Base-by-base conservation (phyloP, 1,140 invertebrate genomes). In the Mycetomoellerius zeteki region DNA sequence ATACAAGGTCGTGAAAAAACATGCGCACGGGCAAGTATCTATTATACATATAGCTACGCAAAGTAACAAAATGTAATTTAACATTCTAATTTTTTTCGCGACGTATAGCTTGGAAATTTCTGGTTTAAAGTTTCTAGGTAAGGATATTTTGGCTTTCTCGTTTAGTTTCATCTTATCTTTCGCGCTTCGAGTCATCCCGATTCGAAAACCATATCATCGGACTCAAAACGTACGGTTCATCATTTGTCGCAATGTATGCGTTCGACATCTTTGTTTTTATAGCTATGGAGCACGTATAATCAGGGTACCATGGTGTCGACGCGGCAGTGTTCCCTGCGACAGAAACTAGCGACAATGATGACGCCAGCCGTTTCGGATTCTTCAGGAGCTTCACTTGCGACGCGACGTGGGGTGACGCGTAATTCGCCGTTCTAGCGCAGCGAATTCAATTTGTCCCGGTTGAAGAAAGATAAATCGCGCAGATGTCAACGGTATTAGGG, bases 381-480 rank as follows among this genome's bases (percentile, higher is more conserved):
- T 16, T 47, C 12, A 37, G 8, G 10, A 47, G 8, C 14, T 27
- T 78, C 43, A 14, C 1, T 1, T 52, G 56, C 54, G 60, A 52
- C 65, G 56, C 54, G 60, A 52, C 65, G 14, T 19, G 37, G 33
- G 30, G 8, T 27, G 72, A 69, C 80, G 47, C 33, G 33, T 19
- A 65, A 37, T 67, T 7, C 52, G 33, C 54, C 54, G 19, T 52
- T 64, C 56, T 16, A 56, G 52, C 69, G 69, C 72, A 76, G 65
- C 81, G 86, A 92, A 93, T 93, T 92, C 85, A 92, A 93, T 92
- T 93, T 91, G 90, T 93, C 87, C 77, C 78, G 93, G 90, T 91
- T 93, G 92, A 92, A 94, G 94, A 94, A 94, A 95, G 94, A 95
- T 94, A 95, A 95, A 94, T 94, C 94, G 94, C 93, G 90, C 91